phyloP scores from a whole-genome alignment of 1,140 invertebrate species.

The Drosophila repleta region DNA sequence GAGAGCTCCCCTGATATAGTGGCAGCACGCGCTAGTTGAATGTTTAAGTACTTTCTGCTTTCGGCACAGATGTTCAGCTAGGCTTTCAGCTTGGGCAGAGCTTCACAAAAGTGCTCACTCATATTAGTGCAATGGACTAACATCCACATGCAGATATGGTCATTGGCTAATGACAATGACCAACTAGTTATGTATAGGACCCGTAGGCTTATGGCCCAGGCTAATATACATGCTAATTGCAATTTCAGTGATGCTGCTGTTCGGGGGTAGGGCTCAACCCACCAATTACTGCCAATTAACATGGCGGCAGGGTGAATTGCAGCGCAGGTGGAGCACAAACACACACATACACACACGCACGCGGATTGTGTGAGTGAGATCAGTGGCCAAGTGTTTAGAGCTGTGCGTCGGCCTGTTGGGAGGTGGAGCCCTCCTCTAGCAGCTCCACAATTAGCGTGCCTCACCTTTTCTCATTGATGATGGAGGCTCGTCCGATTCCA shows the following conservation, averaged over 20 bases:
- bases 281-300: constrained; percentile 52
- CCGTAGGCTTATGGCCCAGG: constrained; percentile 24
- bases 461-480: constrained; percentile 82
- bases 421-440: constrained; percentile 62
- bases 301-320: constrained; percentile 4
- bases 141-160: not conserved
- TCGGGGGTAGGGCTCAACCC: constrained; percentile 2
- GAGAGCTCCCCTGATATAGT: not conserved
- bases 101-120: not conserved
- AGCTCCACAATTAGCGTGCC: constrained; percentile 78
- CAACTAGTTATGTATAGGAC: not conserved
- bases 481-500: constrained; percentile 23
- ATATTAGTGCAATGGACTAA: not conserved
- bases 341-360: constrained; percentile 4
- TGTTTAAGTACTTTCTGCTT: not conserved
- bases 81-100: not conserved
- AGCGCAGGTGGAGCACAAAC: constrained; percentile 10
- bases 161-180: not conserved
- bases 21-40: too few relatives aligned
- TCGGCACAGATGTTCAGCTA: not conserved
- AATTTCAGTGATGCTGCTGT: constrained; percentile 5
- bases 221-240: constrained; percentile 14
- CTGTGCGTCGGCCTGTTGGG: constrained; percentile 70
- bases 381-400: constrained; percentile 65
- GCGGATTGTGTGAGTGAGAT: constrained; percentile 40